phyloP scores from a whole-genome alignment of 2,113 vertebrate genomes.

The Pongo pygmaeus region DNA sequence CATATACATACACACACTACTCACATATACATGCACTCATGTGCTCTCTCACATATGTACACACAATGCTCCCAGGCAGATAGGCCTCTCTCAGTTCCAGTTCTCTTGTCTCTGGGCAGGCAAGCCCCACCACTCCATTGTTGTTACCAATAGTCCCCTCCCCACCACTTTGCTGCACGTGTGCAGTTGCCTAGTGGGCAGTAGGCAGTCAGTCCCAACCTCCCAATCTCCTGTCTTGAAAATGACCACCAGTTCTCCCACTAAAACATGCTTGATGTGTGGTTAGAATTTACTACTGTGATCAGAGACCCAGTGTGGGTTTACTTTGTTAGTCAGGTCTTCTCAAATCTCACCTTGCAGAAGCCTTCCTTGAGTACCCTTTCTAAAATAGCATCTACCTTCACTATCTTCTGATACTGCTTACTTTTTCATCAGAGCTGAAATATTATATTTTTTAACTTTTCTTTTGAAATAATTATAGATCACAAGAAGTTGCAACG shows the following conservation, averaged over 20 bases:
- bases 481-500: slow-evolving; percentile 4
- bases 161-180: not conserved
- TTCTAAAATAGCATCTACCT: not conserved
- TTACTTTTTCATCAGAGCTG: not conserved
- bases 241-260: not conserved
- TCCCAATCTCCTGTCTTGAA: not conserved
- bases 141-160: not conserved
- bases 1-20: not conserved
- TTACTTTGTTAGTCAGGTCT: not conserved
- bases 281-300: not conserved
- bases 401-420: not conserved
- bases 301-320: not conserved
- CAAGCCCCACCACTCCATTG: not conserved
- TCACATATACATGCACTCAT: not conserved
- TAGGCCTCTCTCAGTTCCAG: not conserved
- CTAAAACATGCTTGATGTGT: not conserved
- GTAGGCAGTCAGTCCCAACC: not conserved
- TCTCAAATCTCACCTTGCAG: slow-evolving; percentile 29
- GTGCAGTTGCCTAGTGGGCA: not conserved
- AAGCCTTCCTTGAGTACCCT: not conserved
- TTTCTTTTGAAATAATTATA: slow-evolving; percentile 28
- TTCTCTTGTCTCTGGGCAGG: not conserved
- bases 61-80: not conserved
- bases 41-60: not conserved
- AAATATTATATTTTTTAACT: not conserved